Evolutionary conservation across 2,888 invertebrate species (phyloP).

Genomic region (Drosophila pseudotakahashii): DNA sequence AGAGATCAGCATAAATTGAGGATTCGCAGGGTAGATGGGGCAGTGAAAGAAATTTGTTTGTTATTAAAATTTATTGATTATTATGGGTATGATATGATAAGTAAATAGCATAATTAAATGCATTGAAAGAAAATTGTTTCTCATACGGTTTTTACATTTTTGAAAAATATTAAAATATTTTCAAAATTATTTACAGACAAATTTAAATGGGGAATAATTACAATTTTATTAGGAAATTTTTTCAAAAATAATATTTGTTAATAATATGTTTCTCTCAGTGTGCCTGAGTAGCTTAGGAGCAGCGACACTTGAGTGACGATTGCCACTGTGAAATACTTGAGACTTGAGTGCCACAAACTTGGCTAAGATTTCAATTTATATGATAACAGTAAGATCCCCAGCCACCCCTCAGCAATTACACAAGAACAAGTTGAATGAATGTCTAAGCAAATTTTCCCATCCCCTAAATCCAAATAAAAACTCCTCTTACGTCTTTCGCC

Average conservation of each 20-base stretch:
- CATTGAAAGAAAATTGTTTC: too few relatives aligned
- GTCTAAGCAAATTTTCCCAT: slow-evolving; percentile 19
- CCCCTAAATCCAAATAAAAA: slow-evolving; percentile 22
- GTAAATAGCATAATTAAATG: too few relatives aligned
- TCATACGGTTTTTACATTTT: too few relatives aligned
- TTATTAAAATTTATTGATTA: background rate
- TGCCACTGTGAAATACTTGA: slow-evolving; percentile 35
- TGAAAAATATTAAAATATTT: too few relatives aligned
- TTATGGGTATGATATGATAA: too few relatives aligned
- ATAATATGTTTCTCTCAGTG: slow-evolving; percentile 14
- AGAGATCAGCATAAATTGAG: slow-evolving; percentile 46
- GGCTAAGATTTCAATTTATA: slow-evolving; percentile 75
- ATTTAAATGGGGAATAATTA: too few relatives aligned
- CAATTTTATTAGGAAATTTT: too few relatives aligned
- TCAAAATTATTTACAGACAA: too few relatives aligned
- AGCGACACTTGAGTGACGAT: slow-evolving; percentile 43
- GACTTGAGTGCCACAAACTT: slow-evolving; percentile 56
- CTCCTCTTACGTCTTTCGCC: slow-evolving; percentile 8
- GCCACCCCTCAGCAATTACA: slow-evolving; percentile 21
- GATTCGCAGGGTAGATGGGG: slow-evolving; percentile 6
- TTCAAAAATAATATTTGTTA: too few relatives aligned
- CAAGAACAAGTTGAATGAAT: slow-evolving; percentile 8
- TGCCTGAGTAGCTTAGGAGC: slow-evolving; percentile 34
- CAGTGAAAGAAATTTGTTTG: slow-evolving; percentile 15
- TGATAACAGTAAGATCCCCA: slow-evolving; percentile 55